phyloP scores from a whole-genome alignment of 37 sponge, comb jelly and placozoan genomes.

The Halisarca cf. caerulea region DNA sequence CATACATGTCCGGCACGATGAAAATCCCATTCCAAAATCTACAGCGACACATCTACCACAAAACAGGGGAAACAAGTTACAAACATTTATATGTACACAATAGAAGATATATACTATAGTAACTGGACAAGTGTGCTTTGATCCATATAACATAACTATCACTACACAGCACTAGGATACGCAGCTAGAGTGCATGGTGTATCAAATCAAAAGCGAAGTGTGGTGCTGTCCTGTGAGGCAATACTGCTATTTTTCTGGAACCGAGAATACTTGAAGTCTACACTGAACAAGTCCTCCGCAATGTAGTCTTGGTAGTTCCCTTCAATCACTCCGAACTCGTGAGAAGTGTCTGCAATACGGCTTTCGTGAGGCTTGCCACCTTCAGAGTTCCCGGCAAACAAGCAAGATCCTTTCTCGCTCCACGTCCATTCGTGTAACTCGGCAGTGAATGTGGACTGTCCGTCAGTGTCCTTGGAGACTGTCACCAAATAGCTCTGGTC shows the following conservation, averaged over 20 bases:
- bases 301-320: slow-evolving; percentile 55
- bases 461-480: slow-evolving; percentile 1
- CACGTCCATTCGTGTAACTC: slow-evolving; percentile 40
- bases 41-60: too few species aligned
- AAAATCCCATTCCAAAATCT: too few species aligned
- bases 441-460: slow-evolving; percentile 34
- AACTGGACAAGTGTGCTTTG: too few species aligned
- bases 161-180: too few species aligned
- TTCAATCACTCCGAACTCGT: slow-evolving; percentile 51
- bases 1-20: too few species aligned
- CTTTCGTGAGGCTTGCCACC: background rate
- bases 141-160: too few species aligned
- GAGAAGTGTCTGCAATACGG: background rate
- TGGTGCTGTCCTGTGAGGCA: too few species aligned
- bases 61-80: too few species aligned
- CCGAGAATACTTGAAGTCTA: slow-evolving; percentile 29
- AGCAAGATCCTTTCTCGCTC: slow-evolving; percentile 51
- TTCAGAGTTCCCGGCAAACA: slow-evolving; percentile 55
- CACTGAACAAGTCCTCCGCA: slow-evolving; percentile 17
- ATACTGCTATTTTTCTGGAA: slow-evolving; percentile 10
- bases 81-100: too few species aligned
- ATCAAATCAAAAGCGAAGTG: too few species aligned
- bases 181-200: too few species aligned
- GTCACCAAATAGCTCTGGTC: background rate
- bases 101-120: too few species aligned